Percentiles rank a stretch among this genome's conserved stretches.
These are phyloP conservation scores for Aurelia sp. DNA, from an alignment of 30 jellyfish, hydroid and myxozoan species.

Conservation along the genomic window DNA sequence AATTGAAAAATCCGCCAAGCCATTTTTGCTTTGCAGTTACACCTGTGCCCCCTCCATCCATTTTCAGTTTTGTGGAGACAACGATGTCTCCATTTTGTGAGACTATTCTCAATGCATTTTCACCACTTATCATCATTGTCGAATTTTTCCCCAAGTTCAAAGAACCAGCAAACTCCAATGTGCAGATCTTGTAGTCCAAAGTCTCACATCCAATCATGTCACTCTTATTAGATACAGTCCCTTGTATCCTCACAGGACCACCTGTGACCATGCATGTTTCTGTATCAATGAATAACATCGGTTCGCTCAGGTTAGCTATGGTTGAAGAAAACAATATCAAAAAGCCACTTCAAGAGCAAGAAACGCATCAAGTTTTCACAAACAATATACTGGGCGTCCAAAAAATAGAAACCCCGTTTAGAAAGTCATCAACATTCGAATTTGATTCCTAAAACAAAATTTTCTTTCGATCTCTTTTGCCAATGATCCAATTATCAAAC, in stretches of 20 bases:
- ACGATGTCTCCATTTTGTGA: slow-evolving; percentile 28
- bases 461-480: too few relatives aligned
- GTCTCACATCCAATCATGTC: slow-evolving; percentile 5
- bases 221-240: neutral
- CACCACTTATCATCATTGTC: slow-evolving; percentile 9
- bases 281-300: too few relatives aligned
- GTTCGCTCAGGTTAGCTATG: too few relatives aligned
- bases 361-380: too few relatives aligned
- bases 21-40: neutral
- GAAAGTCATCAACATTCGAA: too few relatives aligned
- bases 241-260: neutral
- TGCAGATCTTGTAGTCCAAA: slow-evolving; percentile 13
- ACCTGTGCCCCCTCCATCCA: neutral
- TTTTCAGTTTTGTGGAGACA: slow-evolving; percentile 14
- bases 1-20: slow-evolving; percentile 65
- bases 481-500: too few relatives aligned
- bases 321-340: too few relatives aligned
- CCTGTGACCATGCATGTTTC: too few relatives aligned
- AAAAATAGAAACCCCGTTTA: too few relatives aligned
- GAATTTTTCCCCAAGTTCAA: neutral
- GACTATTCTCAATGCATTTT: slow-evolving; percentile 40
- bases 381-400: too few relatives aligned
- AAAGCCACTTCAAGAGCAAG: too few relatives aligned
- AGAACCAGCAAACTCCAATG: slow-evolving; percentile 5
- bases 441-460: too few relatives aligned